Base-by-base conservation (phyloP, 2,797 vertebrate species). In the Xenopus petersii region DNA sequence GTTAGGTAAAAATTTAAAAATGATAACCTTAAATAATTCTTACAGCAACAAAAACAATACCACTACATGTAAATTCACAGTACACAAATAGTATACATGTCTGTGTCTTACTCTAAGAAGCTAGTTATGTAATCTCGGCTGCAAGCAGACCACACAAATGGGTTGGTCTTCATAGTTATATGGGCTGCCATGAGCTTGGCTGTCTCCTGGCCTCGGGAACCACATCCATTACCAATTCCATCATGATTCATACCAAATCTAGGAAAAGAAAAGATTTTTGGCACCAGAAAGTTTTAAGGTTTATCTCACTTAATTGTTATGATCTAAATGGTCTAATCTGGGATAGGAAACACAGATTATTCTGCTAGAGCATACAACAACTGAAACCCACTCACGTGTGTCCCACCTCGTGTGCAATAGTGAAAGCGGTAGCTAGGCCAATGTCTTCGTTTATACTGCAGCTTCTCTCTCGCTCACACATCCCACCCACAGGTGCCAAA, bases 161-260 rank as follows among this genome's bases (percentile, higher is more conserved):
- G 97, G 87, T 98, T 99, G 48, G 97, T 99, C 88, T 98, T 98
- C 96, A 98, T 98, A 84, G 97, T 99, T 84, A 99, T 98, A 87
- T 99, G 97, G 71, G 97, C 97, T 0, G 97, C 97, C 97, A 99
- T 99, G 79, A 99, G 94, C 86, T 98, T 98, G 69, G 97, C 96
- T 0, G 94, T 97, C 87, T 99, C 97, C 85, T 97, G 97, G 79
- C 94, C 96, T 2, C 93, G 94, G 10, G 95, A 93, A 64, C 96
- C 96, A 0, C 97, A 99, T 71, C 91, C 88, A 75, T 99, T 99
- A 61, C 97, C 97, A 21, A 98, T 96, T 0, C 97, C 97, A 0
- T 99, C 97, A 0, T 99, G 97, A 84, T 98, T 98, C 97, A 99
- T 99, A 80, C 97, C 96, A 64, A 99, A 98, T 85, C 97, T 99